phyloP scores from a whole-genome alignment of 2,113 vertebrate species.

The Oriolus oriolus region DNA sequence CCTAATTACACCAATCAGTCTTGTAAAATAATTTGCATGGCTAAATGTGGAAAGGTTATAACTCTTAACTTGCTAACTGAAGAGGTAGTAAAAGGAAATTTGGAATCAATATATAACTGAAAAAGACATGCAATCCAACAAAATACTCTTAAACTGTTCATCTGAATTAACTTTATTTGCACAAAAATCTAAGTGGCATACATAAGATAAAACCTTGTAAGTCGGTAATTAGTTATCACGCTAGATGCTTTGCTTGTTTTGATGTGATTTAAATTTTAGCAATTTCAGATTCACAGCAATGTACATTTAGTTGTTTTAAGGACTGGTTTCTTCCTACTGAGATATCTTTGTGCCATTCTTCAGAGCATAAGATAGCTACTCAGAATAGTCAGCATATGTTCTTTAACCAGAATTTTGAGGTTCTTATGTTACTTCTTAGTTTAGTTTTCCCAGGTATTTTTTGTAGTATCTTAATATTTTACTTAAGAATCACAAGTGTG shows the following conservation, averaged over 20 bases:
- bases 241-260: background rate
- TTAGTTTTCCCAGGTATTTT: background rate
- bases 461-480: background rate
- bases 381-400: background rate
- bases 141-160: background rate
- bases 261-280: background rate
- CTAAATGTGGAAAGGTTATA: background rate
- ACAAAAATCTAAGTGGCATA: background rate
- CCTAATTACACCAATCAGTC: conserved; percentile 51
- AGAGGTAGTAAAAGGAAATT: background rate
- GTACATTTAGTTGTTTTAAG: background rate
- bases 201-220: background rate
- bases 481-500: background rate
- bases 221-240: background rate
- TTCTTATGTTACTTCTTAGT: background rate
- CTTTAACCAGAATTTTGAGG: background rate
- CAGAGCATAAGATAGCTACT: background rate
- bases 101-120: background rate
- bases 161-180: background rate
- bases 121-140: background rate
- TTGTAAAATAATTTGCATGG: background rate
- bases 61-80: background rate
- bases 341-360: background rate
- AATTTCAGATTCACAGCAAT: background rate
- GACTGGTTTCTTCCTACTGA: background rate